Evolutionary conservation across 2,797 vertebrate species (phyloP), one percentile per base, ranked within the genome.

Genomic region (Gallinago nigripennis): DNA sequence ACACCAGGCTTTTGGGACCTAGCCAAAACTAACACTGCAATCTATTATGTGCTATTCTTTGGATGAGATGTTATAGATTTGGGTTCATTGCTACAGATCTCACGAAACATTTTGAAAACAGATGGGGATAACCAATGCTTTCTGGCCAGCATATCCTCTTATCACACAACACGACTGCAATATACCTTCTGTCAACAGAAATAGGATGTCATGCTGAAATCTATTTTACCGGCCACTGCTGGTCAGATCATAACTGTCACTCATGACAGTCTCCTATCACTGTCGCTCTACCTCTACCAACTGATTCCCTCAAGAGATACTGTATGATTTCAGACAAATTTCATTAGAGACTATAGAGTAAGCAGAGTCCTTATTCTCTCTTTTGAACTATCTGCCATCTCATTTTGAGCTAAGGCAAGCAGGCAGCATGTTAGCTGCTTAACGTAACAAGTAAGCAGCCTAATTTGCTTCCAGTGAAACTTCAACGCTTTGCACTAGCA

Each of bases 131-230:
- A 35, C 64, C 84, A 86, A 63, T 2, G 43, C 13, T 41, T 91
- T 39, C 81, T 94, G 92, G 85, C 77, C 82, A 88, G 51, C 46
- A 48, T 41, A 60, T 33, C 70, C 69, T 58, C 61, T 72, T 72
- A 37, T 71, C 71, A 79, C 48, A 46, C 50, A 48, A 63, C 27
- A 58, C 0, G 14, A 45, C 57, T 87, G 85, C 83, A 92, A 48
- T 82, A 58, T 33, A 50, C 89, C 85, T 94, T 78, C 94, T 94
- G 90, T 69, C 93, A 86, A 31, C 50, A 91, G 80, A 53, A 80
- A 95, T 5, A 79, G 41, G 15, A 61, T 66, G 51, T 27, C 58
- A 48, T 7, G 24, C 63, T 88, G 73, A 65, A 84, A 84, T 54
- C 87, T 35, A 8, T 39, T 86, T 60, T 9, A 30, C 17, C 84